These are phyloP conservation scores for Pollenia amentaria DNA, from an alignment of 2,888 invertebrate species.

Conservation along the genomic window DNA sequence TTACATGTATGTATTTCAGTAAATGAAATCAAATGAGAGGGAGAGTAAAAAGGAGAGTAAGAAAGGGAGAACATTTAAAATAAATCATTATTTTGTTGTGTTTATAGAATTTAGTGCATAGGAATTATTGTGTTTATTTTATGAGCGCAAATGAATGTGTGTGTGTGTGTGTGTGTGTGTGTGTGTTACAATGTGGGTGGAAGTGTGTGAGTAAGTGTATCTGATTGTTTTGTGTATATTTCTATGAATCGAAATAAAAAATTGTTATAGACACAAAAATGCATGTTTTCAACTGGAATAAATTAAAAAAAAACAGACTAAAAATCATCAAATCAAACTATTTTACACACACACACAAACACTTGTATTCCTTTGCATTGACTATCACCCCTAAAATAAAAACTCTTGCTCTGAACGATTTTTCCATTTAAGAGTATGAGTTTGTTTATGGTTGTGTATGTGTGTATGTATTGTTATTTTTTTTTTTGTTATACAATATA, in stretches of 20 bases:
- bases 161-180: not conserved
- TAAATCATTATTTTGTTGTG: constrained; percentile 65
- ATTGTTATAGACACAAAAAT: constrained; percentile 76
- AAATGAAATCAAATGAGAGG: constrained; percentile 23
- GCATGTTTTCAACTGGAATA: constrained; percentile 53
- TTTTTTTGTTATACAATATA: not conserved
- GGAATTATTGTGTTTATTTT: constrained; percentile 73
- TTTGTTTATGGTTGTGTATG: constrained; percentile 20
- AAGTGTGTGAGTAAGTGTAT: not conserved
- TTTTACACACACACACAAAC: not conserved
- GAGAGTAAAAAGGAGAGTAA: constrained; percentile 22
- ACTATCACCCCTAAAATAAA: constrained; percentile 37
- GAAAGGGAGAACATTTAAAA: constrained; percentile 34
- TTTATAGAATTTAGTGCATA: constrained; percentile 72
- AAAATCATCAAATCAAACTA: constrained; percentile 32
- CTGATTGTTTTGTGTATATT: constrained; percentile 33
- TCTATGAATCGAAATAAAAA: constrained; percentile 71
- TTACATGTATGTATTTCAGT: not conserved
- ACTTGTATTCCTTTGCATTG: not conserved
- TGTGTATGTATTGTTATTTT: constrained; percentile 53
- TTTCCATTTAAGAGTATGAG: constrained; percentile 16
- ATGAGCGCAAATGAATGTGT: not conserved
- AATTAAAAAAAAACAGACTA: constrained; percentile 25
- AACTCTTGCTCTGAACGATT: not conserved
- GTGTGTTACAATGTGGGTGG: not conserved